Evolutionary conservation across 2,888 invertebrate genomes (phyloP), one percentile per base, ranked within the genome.

Genomic region (Orthosia gothica): DNA sequence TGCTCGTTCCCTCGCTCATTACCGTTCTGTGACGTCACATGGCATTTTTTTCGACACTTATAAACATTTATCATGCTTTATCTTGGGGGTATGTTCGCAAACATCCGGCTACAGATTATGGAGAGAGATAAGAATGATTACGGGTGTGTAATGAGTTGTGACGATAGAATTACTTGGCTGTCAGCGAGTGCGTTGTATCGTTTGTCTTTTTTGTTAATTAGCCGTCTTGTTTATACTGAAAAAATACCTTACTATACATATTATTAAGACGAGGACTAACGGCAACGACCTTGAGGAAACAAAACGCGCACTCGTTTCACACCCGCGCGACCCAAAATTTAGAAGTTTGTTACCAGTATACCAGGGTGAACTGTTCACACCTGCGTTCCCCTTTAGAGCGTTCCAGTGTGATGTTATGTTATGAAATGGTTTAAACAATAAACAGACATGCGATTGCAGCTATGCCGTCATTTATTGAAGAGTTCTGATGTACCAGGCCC

Each of bases 1-100:
- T 40, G 40, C 84, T 79, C 82, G 26, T 74, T 80, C 84, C 79
- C 83, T 77, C 82, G 76, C 89, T 91, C 90, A 90, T 91, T 91
- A 91, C 86, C 83, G 77, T 59, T 81, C 79, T 47, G 65, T 64
- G 79, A 58, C 63, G 81, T 59, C 70, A 78, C 32, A 74, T 76
- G 82, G 74, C 81, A 83, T 88, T 88, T 87, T 87, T 88, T 88
- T 88, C 82, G 79, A 83, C 88, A 88, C 83, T 85, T 87, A 82
- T 79, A 85, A 85, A 75, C 86, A 88, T 88, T 88, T 87, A 88
- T 88, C 88, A 88, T 82, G 78, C 76, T 85, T 84, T 88, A 88
- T 88, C 88, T 86, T 65, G 49, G 47, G 80, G 82, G 74, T 76
- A 63, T 77, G 81, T 74, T 78, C 78, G 65, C 76, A 83, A 83